These are phyloP conservation scores for Camponotus vicinus DNA, from an alignment of 1,140 invertebrate genomes.

Conservation along the genomic window DNA sequence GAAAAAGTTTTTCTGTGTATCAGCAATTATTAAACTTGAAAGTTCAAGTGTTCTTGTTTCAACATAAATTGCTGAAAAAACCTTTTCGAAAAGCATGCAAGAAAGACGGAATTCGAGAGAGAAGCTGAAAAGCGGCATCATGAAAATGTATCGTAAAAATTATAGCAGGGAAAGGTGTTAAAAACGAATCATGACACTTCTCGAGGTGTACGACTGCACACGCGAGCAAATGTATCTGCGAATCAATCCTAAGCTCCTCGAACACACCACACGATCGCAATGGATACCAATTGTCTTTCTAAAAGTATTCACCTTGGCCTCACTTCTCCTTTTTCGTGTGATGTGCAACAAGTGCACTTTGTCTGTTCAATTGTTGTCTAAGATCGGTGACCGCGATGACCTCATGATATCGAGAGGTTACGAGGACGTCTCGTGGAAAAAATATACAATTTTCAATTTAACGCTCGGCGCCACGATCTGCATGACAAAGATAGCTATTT, in stretches of 20 bases:
- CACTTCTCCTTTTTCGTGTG: neutral
- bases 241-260: neutral
- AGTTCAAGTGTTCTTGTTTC: neutral
- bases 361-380: neutral
- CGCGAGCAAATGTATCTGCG: neutral
- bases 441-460: constrained; percentile 51
- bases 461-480: constrained; percentile 62
- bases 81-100: neutral
- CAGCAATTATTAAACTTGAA: no score
- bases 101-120: constrained; percentile 23
- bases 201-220: neutral
- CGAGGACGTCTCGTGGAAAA: neutral
- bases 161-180: constrained; percentile 35
- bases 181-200: constrained; percentile 26
- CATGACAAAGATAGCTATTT: constrained; percentile 75
- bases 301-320: neutral
- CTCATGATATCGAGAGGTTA: constrained; percentile 5
- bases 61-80: constrained; percentile 1
- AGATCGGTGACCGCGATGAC: constrained; percentile 8
- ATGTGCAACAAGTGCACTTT: constrained; percentile 27
- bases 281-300: constrained; percentile 32
- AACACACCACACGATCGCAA: neutral
- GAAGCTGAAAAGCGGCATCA: neutral
- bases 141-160: constrained; percentile 53
- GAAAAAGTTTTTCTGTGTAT: no score